Evolutionary conservation across 2,888 invertebrate genomes (phyloP).

Genomic region (Ischnura elegans): DNA sequence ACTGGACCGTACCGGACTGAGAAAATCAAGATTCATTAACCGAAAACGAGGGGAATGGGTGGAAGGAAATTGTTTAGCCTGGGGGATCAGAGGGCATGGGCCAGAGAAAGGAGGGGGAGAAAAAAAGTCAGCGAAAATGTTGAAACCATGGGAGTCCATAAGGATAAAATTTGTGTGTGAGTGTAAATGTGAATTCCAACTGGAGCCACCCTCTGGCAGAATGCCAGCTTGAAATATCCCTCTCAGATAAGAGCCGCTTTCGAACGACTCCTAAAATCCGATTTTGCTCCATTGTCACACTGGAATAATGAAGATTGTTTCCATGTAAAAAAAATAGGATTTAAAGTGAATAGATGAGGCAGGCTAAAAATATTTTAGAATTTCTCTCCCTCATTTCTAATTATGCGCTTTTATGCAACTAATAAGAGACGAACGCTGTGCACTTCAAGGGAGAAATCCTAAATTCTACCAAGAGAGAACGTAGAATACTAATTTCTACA

Average conservation of each 20-base stretch:
- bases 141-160: background rate
- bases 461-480: too few species aligned
- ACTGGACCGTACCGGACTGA: background rate
- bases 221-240: background rate
- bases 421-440: too few species aligned
- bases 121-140: background rate
- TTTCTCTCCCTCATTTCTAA: too few species aligned
- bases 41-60: background rate
- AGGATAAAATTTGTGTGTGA: background rate
- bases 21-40: background rate
- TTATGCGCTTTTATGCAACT: too few species aligned
- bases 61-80: background rate
- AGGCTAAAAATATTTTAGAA: too few species aligned
- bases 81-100: background rate
- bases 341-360: background rate
- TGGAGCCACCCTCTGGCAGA: background rate
- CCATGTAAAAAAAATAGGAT: background rate
- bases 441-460: too few species aligned
- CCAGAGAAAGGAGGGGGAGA: background rate
- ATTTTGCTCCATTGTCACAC: background rate
- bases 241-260: background rate
- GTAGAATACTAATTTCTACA: too few species aligned
- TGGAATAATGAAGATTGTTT: background rate
- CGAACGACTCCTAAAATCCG: background rate
- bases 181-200: background rate